Percentiles rank a stretch among this genome's conserved stretches.
These are phyloP conservation scores for Myotis myotis DNA, from an alignment of 2,797 vertebrate genomes.

Conservation along the genomic window DNA sequence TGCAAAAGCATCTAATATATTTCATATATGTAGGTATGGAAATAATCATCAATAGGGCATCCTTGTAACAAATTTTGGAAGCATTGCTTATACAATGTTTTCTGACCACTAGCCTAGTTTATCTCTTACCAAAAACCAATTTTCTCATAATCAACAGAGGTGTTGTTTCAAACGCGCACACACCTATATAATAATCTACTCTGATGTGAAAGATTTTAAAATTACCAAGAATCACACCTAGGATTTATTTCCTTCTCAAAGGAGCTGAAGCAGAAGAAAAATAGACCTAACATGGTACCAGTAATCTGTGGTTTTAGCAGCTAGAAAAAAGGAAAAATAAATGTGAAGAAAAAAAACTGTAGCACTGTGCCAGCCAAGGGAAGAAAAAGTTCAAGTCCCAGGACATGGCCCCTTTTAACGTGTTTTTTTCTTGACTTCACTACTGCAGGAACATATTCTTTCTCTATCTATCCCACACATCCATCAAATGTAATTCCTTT, in stretches of 20 bases:
- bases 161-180: background rate
- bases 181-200: background rate
- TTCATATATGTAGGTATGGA: background rate
- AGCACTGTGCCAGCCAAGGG: background rate
- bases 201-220: background rate
- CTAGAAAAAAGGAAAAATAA: background rate
- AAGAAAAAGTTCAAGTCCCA: background rate
- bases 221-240: background rate
- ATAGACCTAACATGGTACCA: background rate
- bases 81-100: background rate
- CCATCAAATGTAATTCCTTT: background rate
- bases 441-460: background rate
- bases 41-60: background rate
- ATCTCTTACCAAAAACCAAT: background rate
- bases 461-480: background rate
- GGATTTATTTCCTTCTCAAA: background rate
- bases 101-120: background rate
- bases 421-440: background rate
- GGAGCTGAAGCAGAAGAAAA: background rate
- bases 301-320: background rate
- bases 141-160: background rate
- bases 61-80: background rate
- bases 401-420: background rate
- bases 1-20: background rate
- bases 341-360: background rate